Percentiles rank a stretch among this genome's conserved stretches.
Evolutionary conservation across 2,113 vertebrate species (phyloP).

Genomic region (Neotragus moschatus): DNA sequence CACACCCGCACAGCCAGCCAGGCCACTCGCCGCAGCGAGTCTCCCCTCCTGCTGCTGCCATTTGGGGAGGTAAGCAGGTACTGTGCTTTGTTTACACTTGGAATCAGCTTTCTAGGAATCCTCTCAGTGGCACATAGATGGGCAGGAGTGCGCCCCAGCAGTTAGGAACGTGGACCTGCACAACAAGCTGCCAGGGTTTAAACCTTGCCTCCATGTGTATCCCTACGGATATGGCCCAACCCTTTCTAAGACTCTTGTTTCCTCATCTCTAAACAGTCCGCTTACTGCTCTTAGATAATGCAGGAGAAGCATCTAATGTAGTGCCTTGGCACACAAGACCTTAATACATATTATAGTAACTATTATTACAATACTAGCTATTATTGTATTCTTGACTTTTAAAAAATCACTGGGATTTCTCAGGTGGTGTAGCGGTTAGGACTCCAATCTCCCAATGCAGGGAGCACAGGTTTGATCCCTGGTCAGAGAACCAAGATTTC

Average conservation of each 20-base stretch:
- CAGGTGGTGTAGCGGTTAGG: neutral
- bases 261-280: neutral
- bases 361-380: neutral
- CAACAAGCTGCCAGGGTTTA: neutral
- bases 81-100: neutral
- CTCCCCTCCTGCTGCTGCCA: neutral
- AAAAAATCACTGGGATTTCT: neutral
- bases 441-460: neutral
- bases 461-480: neutral
- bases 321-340: neutral
- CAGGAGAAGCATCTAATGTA: neutral
- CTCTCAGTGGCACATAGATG: neutral
- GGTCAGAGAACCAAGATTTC: neutral
- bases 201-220: neutral
- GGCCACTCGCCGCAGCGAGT: accelerated
- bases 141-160: neutral
- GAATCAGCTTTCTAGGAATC: neutral
- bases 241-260: neutral
- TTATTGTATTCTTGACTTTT: neutral
- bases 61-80: accelerated
- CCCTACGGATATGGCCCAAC: accelerated
- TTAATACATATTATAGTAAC: neutral
- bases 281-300: neutral
- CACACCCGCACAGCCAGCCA: accelerated
- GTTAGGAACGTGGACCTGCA: neutral